Percentiles rank a stretch among this genome's conserved stretches.
phyloP scores from a whole-genome alignment of 1,140 invertebrate species.

The Drosophila nikananu region DNA sequence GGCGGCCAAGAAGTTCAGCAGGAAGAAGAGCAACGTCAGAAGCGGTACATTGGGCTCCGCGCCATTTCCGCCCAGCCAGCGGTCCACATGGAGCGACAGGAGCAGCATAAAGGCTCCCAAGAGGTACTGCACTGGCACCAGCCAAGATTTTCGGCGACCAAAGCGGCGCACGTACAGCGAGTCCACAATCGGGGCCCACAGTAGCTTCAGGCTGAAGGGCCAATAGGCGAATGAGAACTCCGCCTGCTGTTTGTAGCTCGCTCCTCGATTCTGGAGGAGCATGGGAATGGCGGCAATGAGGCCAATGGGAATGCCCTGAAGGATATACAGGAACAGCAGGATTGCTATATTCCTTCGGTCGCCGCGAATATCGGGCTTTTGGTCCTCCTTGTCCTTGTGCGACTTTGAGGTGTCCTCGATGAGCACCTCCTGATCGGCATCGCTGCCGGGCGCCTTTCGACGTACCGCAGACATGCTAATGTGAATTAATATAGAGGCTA shows the following conservation, averaged over 20 bases:
- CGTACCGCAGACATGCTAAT: slow-evolving; percentile 36
- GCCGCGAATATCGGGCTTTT: slow-evolving; percentile 87
- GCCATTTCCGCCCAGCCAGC: slow-evolving; percentile 90
- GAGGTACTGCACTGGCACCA: slow-evolving; percentile 95
- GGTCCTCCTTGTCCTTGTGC: slow-evolving; percentile 34
- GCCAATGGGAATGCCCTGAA: slow-evolving; percentile 98
- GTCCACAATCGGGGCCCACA: slow-evolving; percentile 99
- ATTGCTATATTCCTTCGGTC: slow-evolving; percentile 93
- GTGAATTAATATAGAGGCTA: background rate
- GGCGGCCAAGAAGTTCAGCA: slow-evolving; percentile 97
- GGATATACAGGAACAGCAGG: slow-evolving; percentile 95
- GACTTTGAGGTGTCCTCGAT: slow-evolving; percentile 17
- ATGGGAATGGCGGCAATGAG: slow-evolving; percentile 97
- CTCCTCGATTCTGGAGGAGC: slow-evolving; percentile 95
- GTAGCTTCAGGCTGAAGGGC: slow-evolving; percentile 98
- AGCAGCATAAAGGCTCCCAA: slow-evolving; percentile 94
- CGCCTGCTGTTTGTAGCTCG: slow-evolving; percentile 97
- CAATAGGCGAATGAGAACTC: slow-evolving; percentile 99
- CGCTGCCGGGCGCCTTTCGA: slow-evolving; percentile 18
- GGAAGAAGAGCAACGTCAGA: slow-evolving; percentile 95
- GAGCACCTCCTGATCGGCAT: slow-evolving; percentile 23
- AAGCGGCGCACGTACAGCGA: slow-evolving; percentile 93
- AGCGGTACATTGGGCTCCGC: slow-evolving; percentile 91
- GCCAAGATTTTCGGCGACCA: slow-evolving; percentile 98
- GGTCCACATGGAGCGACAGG: slow-evolving; percentile 91